Base-by-base conservation (phyloP, 2,888 invertebrate species). In the Cryptus armator region DNA sequence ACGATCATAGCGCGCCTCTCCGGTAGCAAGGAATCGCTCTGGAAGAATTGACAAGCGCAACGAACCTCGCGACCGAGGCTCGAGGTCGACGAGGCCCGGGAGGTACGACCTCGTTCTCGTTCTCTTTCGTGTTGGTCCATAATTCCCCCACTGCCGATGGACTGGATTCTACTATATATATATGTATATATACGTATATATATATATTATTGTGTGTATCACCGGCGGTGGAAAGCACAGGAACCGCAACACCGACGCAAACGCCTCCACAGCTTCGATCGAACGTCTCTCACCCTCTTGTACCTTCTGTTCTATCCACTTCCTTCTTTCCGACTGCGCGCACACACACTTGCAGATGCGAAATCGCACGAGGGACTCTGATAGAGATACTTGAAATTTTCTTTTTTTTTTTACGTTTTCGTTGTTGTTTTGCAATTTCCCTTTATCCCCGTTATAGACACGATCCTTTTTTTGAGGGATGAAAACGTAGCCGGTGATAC, bases 31-130 rank as follows among this genome's bases (percentile, higher is more conserved):
- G 97, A 96, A 94, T 97, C 97, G 93, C 96, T 96, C 95, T 97
- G 96, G 94, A 96, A 98, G 94, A 96, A 98, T 94, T 98, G 97
- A 94, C 98, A 97, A 88, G 95, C 97, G 94, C 98, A 97, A 89
- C 98, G 96, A 86, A 98, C 97, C 93, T 97, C 97, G 91, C 97
- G 95, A 86, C 94, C 93, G 89, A 93, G 92, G 91, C 94, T 94
- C 84, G 97, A 96, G 89, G 95, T 96, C 89, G 96, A 95, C 86
- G 95, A 95, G 80, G 95, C 95, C 90, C 96, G 95, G 87, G 96
- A 96, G 92, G 96, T 96, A 92, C 96, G 96, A 92, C 96, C 96
- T 91, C 97, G 95, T 89, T 97, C 96, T 43, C 80, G 74, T 56
- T 85, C 85, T 29, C 82, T 71, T 56, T 85, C 85, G 16, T 74